Conservation (phyloP, 2,888 invertebrate species). For the Rhodophaea formosa region DNA sequence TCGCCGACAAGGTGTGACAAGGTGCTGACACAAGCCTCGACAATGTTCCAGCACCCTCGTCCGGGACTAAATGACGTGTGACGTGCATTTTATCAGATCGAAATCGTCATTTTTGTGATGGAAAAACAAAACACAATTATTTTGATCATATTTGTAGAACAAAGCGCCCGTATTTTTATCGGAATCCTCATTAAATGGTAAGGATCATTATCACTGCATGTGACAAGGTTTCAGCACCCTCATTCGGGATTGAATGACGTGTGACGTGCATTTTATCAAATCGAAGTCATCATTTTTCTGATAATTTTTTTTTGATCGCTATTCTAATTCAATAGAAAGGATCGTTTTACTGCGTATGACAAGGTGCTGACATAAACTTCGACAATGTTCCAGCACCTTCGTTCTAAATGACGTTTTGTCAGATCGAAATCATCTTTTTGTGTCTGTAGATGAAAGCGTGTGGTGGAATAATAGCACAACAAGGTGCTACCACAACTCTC, state of each 20-base stretch:
- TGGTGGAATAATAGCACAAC: too few relatives aligned
- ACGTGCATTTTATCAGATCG: conserved; percentile 17
- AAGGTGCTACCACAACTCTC: too few relatives aligned
- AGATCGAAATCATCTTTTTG: neutral
- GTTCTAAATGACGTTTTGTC: conserved; percentile 27
- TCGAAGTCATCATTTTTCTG: conserved; percentile 17
- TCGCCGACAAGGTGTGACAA: conserved; percentile 53
- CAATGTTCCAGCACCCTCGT: conserved; percentile 54
- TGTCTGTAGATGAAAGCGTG: too few relatives aligned
- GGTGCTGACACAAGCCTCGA: conserved; percentile 56
- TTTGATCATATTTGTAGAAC: neutral
- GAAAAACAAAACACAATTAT: neutral
- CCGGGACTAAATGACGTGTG: conserved; percentile 27
- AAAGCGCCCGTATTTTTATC: too few relatives aligned
- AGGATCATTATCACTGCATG: too few relatives aligned
- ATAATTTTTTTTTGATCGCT: conserved; percentile 3
- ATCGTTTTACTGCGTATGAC: conserved; percentile 47
- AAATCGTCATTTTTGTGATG: conserved; percentile 21
- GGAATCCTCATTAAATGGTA: too few relatives aligned
- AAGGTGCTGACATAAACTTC: conserved; percentile 57
- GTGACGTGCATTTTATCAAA: conserved; percentile 19
- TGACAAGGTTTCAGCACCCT: too few relatives aligned
- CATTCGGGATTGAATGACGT: conserved; percentile 26
- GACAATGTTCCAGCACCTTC: conserved; percentile 53
- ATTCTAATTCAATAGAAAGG: too few relatives aligned